Conservation (phyloP, 2,113 vertebrate genomes). For the Gnathonemus longibarbis region DNA sequence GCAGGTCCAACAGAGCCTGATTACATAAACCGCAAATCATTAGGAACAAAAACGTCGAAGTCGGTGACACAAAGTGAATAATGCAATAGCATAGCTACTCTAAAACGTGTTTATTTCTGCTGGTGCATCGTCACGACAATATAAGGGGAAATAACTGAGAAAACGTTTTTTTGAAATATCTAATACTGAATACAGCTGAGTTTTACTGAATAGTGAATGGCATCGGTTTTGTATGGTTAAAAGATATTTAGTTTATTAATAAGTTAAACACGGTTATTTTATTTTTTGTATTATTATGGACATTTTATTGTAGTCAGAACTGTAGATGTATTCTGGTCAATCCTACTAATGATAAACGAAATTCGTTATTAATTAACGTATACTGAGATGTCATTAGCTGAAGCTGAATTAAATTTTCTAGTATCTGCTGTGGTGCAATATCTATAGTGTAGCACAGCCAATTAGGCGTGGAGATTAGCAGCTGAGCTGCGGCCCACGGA, state of each 20-base stretch:
- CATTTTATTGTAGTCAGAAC: background rate
- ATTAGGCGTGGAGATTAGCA: background rate
- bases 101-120: background rate
- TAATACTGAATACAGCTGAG: background rate
- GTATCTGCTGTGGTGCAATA: background rate
- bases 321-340: background rate
- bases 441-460: background rate
- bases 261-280: background rate
- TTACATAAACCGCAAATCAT: no score
- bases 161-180: background rate
- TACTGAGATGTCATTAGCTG: background rate
- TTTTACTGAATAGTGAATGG: background rate
- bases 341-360: background rate
- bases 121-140: background rate
- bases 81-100: background rate
- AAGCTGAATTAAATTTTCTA: slow-evolving; percentile 3
- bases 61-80: background rate
- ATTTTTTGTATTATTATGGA: background rate
- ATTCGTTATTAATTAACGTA: background rate
- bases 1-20: no score
- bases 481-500: background rate
- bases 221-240: background rate
- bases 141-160: background rate
- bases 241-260: background rate
- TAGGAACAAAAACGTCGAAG: background rate